Evolutionary conservation across 2,797 vertebrate genomes (phyloP).

Genomic region (Pangasius djambal): DNA sequence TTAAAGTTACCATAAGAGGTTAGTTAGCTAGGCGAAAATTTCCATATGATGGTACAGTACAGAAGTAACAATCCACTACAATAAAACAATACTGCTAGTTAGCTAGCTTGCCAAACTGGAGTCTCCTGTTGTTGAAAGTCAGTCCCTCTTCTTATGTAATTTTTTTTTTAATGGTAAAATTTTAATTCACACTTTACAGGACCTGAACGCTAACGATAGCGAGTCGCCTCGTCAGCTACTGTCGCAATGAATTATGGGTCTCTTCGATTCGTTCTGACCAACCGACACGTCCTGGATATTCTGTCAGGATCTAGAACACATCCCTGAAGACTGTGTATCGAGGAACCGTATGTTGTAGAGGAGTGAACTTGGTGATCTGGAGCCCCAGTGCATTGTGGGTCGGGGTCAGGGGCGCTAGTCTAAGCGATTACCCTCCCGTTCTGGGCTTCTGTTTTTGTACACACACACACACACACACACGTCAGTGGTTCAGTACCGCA

Average conservation of each 20-base stretch:
- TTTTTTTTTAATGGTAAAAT: not conserved
- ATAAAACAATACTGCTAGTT: not conserved
- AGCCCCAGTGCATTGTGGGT: conserved; percentile 20
- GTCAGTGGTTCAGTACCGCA: conserved; percentile 20
- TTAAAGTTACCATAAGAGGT: not conserved
- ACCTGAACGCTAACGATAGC: not conserved
- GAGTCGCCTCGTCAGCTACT: not conserved
- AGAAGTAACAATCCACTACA: not conserved
- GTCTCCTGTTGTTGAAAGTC: not conserved
- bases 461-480: conserved; percentile 35
- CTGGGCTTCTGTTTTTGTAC: conserved; percentile 1
- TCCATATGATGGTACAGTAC: not conserved
- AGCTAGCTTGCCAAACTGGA: not conserved
- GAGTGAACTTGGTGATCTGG: not conserved
- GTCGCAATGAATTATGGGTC: not conserved
- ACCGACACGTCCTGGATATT: not conserved
- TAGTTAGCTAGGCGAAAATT: not conserved
- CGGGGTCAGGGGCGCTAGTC: not conserved
- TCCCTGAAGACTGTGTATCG: not conserved
- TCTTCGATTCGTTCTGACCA: not conserved
- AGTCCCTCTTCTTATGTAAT: not conserved
- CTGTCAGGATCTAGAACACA: not conserved
- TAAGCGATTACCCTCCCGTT: not conserved
- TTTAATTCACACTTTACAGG: not conserved
- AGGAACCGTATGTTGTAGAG: not conserved